phyloP scores from a whole-genome alignment of 2,888 invertebrate genomes.

The Ennomos fuscantarius region DNA sequence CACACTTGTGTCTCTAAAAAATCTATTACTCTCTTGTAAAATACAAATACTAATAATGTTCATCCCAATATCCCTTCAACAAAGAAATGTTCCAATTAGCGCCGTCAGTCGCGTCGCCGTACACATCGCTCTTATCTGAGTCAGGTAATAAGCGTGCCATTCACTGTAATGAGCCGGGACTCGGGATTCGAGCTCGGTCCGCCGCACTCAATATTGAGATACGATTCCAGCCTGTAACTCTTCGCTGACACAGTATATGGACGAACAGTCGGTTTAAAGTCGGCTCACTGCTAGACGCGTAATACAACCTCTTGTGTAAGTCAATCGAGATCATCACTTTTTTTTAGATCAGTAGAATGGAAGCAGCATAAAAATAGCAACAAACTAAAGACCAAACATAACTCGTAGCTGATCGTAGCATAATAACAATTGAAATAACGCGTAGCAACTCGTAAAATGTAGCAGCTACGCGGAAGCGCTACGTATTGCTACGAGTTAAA shows the following conservation, averaged over 20 bases:
- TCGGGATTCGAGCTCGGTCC: background rate
- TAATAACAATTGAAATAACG: too few relatives aligned
- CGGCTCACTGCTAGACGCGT: background rate
- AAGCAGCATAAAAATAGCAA: too few relatives aligned
- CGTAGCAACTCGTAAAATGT: background rate
- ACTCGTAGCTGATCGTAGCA: conserved; percentile 4
- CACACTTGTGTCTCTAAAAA: too few relatives aligned
- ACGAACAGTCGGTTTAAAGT: background rate
- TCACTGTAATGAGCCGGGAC: conserved; percentile 1
- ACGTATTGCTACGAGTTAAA: too few relatives aligned
- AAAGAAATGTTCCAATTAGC: conserved; percentile 5
- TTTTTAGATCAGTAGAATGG: too few relatives aligned
- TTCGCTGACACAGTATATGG: background rate
- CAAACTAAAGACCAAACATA: background rate
- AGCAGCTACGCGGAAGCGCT: too few relatives aligned
- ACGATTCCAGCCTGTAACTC: background rate
- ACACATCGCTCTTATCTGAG: too few relatives aligned
- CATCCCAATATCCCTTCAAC: background rate
- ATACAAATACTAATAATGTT: too few relatives aligned
- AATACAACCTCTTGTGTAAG: too few relatives aligned
- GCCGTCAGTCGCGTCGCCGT: too few relatives aligned
- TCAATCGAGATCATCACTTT: too few relatives aligned
- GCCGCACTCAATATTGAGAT: background rate
- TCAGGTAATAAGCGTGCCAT: background rate
- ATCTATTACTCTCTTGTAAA: too few relatives aligned